Conservation (phyloP, 92 coral and sea anemone genomes). For the Actinostola sp. region DNA sequence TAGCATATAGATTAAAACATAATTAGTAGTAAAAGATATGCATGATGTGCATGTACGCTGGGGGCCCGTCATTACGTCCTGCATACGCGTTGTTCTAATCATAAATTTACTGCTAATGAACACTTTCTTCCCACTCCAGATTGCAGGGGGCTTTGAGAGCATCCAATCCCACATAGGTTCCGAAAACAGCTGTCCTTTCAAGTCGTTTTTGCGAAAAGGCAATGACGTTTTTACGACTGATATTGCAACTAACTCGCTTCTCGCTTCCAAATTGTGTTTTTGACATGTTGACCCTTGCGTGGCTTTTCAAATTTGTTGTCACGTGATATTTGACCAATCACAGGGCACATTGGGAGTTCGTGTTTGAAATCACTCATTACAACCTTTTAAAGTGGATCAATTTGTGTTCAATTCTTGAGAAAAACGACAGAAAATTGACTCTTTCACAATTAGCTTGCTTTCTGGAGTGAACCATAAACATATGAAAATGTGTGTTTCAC, state of each 20-base stretch:
- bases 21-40: too few relatives aligned
- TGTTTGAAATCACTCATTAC: constrained; percentile 29
- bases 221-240: background rate
- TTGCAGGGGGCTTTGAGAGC: too few relatives aligned
- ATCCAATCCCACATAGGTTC: too few relatives aligned
- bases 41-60: too few relatives aligned
- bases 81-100: too few relatives aligned
- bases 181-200: too few relatives aligned
- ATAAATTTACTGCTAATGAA: too few relatives aligned
- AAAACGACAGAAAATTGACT: constrained; percentile 20
- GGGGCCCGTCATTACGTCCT: too few relatives aligned
- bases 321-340: constrained; percentile 34
- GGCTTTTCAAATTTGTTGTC: constrained; percentile 14
- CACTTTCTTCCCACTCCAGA: too few relatives aligned
- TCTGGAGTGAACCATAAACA: constrained; percentile 6
- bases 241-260: background rate
- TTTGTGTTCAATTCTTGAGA: constrained; percentile 10
- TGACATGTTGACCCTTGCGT: constrained; percentile 13
- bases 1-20: too few relatives aligned
- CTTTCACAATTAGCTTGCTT: constrained; percentile 17
- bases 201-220: too few relatives aligned
- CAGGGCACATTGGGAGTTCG: background rate
- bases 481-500: constrained; percentile 2
- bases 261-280: background rate
- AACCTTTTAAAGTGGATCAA: constrained; percentile 30